A percentile compares a stretch with the other conserved stretches of the same genome.
phyloP scores from a whole-genome alignment of 2,797 vertebrate species.

The Spatula versicolor region DNA sequence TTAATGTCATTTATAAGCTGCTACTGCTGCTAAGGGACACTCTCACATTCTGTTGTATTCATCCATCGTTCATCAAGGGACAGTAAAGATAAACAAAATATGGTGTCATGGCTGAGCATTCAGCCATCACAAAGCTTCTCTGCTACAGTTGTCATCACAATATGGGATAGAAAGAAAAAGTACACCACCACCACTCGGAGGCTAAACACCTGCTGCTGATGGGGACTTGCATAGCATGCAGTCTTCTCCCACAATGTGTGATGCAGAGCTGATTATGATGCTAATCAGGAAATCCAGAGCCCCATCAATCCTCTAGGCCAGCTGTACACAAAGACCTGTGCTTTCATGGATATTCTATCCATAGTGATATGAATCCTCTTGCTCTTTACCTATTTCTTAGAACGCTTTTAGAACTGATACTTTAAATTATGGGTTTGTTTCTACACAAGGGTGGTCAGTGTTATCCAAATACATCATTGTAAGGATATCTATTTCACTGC shows the following conservation, averaged over 20 bases:
- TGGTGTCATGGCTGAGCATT: not conserved
- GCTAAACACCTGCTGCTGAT: not conserved
- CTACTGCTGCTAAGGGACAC: not conserved
- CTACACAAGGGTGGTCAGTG: not conserved
- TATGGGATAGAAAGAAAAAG: not conserved
- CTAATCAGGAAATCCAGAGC: not conserved
- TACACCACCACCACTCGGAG: not conserved
- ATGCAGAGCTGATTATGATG: not conserved
- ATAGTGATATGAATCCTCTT: not conserved
- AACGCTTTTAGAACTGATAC: not conserved
- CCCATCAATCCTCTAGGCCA: not conserved
- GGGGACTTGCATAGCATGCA: not conserved
- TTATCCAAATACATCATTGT: not conserved
- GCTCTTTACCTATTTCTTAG: not conserved
- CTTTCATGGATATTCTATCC: not conserved
- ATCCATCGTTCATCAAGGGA: not conserved
- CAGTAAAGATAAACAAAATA: not conserved
- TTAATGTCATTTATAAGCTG: not conserved
- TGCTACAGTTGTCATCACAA: not conserved
- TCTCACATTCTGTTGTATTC: not conserved
- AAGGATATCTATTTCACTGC: not conserved
- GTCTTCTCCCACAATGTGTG: accelerated
- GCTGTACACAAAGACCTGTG: accelerated
- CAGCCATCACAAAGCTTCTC: not conserved
- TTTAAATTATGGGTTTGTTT: not conserved